A percentile compares a stretch with the other conserved stretches of the same genome.
Evolutionary conservation across 2,888 invertebrate genomes (phyloP).

Genomic region (Scelioninae gen. 2): DNA sequence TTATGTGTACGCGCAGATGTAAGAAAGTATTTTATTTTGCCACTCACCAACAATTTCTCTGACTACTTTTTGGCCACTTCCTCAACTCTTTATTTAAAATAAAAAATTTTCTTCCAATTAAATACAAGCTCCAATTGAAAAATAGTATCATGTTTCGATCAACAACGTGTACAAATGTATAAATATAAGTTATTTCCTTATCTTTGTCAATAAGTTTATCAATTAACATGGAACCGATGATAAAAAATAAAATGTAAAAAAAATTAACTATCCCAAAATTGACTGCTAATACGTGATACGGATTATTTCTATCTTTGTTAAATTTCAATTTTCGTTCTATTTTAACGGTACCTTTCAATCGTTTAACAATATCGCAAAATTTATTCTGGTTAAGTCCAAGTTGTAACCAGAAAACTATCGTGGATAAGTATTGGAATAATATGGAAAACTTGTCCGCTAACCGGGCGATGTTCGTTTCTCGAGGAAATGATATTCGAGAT

Average conservation of each 20-base stretch:
- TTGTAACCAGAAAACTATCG: constrained; percentile 45
- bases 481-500: constrained; percentile 4
- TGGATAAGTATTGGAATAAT: constrained; percentile 35
- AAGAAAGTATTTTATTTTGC: too few species aligned
- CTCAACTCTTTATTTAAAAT: constrained; percentile 30
- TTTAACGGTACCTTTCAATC: neutral
- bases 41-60: too few species aligned
- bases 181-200: constrained; percentile 16
- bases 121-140: constrained; percentile 31
- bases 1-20: too few species aligned
- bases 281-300: neutral
- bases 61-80: constrained; percentile 20
- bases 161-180: constrained; percentile 38
- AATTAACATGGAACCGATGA: constrained; percentile 10
- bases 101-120: constrained; percentile 29
- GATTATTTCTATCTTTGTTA: neutral
- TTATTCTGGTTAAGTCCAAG: constrained; percentile 36
- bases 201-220: neutral
- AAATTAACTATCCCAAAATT: constrained; percentile 16
- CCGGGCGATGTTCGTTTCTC: constrained; percentile 42
- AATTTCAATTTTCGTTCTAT: constrained; percentile 30
- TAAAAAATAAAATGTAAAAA: constrained; percentile 13
- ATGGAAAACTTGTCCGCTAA: constrained; percentile 40
- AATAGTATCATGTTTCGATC: constrained; percentile 31
- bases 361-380: constrained; percentile 17